Percentiles rank a stretch among this genome's conserved stretches.
Evolutionary conservation across 2,797 vertebrate genomes (phyloP).

Genomic region (Chaetophractus vellerosus): DNA sequence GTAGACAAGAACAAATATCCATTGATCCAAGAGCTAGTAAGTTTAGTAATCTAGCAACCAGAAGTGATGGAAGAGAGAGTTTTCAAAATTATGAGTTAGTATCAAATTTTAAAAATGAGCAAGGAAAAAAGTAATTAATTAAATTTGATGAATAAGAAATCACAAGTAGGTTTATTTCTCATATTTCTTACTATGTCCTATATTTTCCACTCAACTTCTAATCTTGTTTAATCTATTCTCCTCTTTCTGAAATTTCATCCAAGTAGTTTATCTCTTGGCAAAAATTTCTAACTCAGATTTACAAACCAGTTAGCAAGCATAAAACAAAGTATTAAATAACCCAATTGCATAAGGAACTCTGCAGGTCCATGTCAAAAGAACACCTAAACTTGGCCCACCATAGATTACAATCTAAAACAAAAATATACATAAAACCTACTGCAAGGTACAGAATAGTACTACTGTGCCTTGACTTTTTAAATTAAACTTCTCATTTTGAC

Average conservation of each 20-base stretch:
- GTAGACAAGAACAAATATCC: neutral
- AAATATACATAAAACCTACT: neutral
- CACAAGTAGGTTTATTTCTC: neutral
- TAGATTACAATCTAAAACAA: neutral
- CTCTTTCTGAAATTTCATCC: neutral
- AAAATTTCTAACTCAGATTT: neutral
- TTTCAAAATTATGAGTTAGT: neutral
- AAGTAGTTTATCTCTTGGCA: neutral
- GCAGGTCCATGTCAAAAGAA: neutral
- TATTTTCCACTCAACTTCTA: neutral
- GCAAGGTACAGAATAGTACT: neutral
- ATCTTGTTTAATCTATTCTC: neutral
- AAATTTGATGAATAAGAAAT: neutral
- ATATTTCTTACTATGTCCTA: neutral
- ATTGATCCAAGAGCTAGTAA: neutral
- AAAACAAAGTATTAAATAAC: neutral
- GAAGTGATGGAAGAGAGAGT: neutral
- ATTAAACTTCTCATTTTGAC: neutral
- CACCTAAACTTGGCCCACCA: neutral
- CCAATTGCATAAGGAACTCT: neutral
- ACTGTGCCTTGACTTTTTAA: neutral
- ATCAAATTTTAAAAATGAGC: neutral
- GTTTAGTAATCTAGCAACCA: neutral
- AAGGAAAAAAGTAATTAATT: neutral
- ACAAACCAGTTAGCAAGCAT: neutral